Conservation (phyloP, 2,113 vertebrate genomes). For the Turdus rufiventris region DNA sequence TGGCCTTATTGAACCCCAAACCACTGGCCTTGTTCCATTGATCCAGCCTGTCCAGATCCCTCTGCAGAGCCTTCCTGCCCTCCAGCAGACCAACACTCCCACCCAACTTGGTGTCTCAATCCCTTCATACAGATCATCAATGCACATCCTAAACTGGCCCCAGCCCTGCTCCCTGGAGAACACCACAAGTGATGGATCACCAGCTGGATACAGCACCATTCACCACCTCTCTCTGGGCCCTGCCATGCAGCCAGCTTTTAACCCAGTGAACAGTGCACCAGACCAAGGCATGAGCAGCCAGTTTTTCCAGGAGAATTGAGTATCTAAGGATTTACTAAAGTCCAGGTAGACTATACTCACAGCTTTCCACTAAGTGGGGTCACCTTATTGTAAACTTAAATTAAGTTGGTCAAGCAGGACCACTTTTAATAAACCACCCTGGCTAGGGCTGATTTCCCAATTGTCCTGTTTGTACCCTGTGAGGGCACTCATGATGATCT, state of each 20-base stretch:
- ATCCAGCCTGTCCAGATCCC: neutral
- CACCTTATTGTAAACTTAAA: neutral
- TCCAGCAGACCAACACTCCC: neutral
- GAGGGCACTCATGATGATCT: neutral
- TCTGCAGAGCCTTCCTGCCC: neutral
- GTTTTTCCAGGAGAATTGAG: neutral
- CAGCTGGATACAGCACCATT: neutral
- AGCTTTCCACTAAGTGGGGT: neutral
- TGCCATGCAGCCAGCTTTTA: neutral
- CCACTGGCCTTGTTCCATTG: accelerated
- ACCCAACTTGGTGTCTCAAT: neutral
- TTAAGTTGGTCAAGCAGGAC: neutral
- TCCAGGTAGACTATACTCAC: neutral
- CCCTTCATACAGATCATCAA: neutral
- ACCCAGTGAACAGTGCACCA: neutral
- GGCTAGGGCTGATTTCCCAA: neutral
- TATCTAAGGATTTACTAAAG: neutral
- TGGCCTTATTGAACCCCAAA: neutral
- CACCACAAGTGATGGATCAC: accelerated
- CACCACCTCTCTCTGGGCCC: too few species aligned
- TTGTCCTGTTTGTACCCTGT: neutral
- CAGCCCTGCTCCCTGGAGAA: neutral
- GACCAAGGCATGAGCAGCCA: neutral
- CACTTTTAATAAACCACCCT: neutral
- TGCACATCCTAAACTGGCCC: neutral